Evolutionary conservation across 2,888 invertebrate genomes (phyloP).

Genomic region (Himalopsyche japonica): DNA sequence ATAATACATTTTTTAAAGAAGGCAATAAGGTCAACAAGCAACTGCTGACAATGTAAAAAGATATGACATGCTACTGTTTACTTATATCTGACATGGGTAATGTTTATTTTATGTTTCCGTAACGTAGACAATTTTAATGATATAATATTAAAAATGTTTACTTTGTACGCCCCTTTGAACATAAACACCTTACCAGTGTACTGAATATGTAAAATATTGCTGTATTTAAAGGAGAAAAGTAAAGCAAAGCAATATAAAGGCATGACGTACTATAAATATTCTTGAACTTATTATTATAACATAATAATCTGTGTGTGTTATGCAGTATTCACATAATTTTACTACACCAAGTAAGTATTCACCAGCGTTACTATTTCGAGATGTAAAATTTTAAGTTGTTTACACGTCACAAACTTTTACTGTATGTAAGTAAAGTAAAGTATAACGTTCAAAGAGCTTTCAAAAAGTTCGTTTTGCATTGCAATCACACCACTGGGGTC

Average conservation of each 20-base stretch:
- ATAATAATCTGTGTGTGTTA: no score
- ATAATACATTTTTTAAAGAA: not conserved
- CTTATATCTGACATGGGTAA: not conserved
- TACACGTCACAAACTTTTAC: not conserved
- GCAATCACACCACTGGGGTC: not conserved
- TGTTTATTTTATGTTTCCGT: not conserved
- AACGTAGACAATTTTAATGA: not conserved
- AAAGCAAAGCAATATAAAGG: no score
- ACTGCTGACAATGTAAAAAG: not conserved
- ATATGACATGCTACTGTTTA: not conserved
- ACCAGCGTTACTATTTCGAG: no score
- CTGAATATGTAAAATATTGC: no score
- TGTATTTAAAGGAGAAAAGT: no score
- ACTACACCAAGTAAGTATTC: no score
- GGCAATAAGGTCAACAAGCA: not conserved
- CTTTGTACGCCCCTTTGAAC: not conserved
- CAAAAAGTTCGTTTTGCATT: not conserved
- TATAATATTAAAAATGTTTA: not conserved
- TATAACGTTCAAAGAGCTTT: not conserved
- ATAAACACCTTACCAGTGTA: no score
- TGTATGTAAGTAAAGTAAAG: not conserved
- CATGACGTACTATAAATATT: no score
- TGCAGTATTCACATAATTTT: no score
- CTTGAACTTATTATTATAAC: no score
- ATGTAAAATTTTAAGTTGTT: no score